Base-by-base conservation (phyloP, 1,140 invertebrate species). In the Aradophagus sp. region DNA sequence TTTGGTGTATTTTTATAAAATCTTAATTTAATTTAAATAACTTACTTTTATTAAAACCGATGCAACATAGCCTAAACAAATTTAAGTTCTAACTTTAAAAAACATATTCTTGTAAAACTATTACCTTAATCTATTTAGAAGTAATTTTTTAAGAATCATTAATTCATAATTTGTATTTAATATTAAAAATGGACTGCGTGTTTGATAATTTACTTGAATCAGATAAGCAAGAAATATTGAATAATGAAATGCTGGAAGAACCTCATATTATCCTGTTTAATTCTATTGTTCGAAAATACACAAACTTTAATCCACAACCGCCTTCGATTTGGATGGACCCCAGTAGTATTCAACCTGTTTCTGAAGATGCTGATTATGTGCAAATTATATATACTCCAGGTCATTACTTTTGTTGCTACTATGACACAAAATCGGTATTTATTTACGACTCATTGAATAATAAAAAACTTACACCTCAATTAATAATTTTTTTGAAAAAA, bases 391-490 rank as follows among this genome's bases (percentile, higher is more conserved):
- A 47, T 35, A 14, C 12, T 13, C 3, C 5, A 7, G 6, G 17
- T 0, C 31, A 47, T 47, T 47, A 1, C 1, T 11, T 35, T 1
- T 47, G 31, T 7, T 47, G 29, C 14, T 34, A 47, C 23, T 47
- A 34, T 14, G 44, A 47, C 13, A 35, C 11, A 5, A 2, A 34
- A 6, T 13, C 3, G 7, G 10, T 47, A 17, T 47, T 7, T 29
- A 27, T 47, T 13, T 47, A 47, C 35, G 44, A 47, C 23, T 47
- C 44, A 1, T 35, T 47, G 11, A 47, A 47, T 23, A 11, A 13
- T 23, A 6, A 10, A 13, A n/a, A 10, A 10, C 11, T 42, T 11
- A n/a, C 32, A 7, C 5, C 1, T 8, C 5, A 27, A 7, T 7
- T 36, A 6, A 14, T 31, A 17, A 8, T 52, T n/a, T 63, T 27